These are phyloP conservation scores for Alosa alosa DNA, from an alignment of 2,113 vertebrate species.

Conservation along the genomic window DNA sequence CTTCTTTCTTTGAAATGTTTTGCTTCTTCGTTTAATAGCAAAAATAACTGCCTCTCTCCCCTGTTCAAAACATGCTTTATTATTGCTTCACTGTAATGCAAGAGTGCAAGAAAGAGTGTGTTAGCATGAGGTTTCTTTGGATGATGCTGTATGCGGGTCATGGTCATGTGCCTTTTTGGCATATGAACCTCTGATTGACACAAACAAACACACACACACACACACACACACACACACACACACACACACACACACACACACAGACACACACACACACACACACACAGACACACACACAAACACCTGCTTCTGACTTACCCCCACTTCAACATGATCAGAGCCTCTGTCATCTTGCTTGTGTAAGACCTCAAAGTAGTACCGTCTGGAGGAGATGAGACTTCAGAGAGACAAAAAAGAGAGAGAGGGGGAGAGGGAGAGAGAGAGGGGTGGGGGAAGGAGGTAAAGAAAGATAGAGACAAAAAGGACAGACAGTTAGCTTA, in stretches of 20 bases:
- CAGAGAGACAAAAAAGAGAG: not conserved
- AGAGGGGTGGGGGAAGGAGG: conserved; percentile 1
- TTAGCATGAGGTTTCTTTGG: not conserved
- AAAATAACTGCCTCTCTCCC: not conserved
- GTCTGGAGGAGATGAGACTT: conserved; percentile 89
- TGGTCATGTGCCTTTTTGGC: too few species aligned
- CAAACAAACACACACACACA: not conserved
- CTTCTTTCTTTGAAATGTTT: not conserved
- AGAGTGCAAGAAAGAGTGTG: too few species aligned
- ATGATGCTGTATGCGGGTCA: not conserved
- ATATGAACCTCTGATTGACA: not conserved
- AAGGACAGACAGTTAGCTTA: not conserved
- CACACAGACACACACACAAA: conserved; percentile 18
- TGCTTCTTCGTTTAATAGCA: not conserved
- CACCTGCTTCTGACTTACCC: conserved; percentile 77
- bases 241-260: too few species aligned
- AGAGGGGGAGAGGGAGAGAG: conserved; percentile 8
- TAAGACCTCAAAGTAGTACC: conserved; percentile 96
- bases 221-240: not conserved
- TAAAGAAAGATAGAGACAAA: not conserved
- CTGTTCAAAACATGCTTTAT: not conserved
- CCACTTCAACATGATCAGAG: conserved; percentile 96
- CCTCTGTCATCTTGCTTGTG: conserved; percentile 96
- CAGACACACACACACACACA: not conserved
- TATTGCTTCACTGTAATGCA: not conserved